phyloP scores from a whole-genome alignment of 2,888 invertebrate genomes.

The Tenthredo distinguenda region DNA sequence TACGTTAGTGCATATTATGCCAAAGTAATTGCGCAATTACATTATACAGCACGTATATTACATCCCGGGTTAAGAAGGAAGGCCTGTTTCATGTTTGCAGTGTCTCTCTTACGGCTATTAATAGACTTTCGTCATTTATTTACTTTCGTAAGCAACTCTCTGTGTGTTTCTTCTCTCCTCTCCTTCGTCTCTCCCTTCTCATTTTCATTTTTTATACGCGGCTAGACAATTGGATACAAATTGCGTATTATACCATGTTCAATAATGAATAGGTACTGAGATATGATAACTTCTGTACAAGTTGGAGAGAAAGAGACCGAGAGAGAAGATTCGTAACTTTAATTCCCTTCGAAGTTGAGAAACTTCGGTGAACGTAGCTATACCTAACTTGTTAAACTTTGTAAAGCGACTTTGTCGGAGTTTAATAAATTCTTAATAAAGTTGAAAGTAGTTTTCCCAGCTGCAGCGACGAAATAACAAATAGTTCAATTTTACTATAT shows the following conservation, averaged over 20 bases:
- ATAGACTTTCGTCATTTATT: too few species aligned
- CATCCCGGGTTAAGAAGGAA: background rate
- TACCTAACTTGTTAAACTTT: slow-evolving; percentile 67
- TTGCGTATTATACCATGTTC: slow-evolving; percentile 66
- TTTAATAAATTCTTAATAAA: slow-evolving; percentile 76
- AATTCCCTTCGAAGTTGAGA: slow-evolving; percentile 73
- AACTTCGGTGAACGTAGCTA: slow-evolving; percentile 64
- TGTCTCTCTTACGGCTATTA: too few species aligned
- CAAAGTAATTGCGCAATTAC: slow-evolving; percentile 65
- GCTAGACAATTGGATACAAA: background rate
- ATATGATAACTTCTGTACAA: slow-evolving; percentile 75
- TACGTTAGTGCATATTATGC: slow-evolving; percentile 57
- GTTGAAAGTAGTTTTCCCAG: slow-evolving; percentile 59
- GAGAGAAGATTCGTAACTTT: slow-evolving; percentile 74
- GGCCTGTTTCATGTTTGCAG: too few species aligned
- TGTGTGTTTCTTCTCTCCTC: background rate
- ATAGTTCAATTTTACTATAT: slow-evolving; percentile 35
- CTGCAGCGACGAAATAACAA: slow-evolving; percentile 32
- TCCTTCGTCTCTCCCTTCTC: background rate
- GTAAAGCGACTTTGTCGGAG: slow-evolving; percentile 76
- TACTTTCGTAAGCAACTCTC: too few species aligned
- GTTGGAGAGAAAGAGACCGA: slow-evolving; percentile 60
- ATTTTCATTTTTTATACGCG: too few species aligned
- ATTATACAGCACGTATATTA: slow-evolving; percentile 52
- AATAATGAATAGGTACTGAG: slow-evolving; percentile 75